Evolutionary conservation across 2,797 vertebrate genomes (phyloP).

Genomic region (Luscinia luscinia): DNA sequence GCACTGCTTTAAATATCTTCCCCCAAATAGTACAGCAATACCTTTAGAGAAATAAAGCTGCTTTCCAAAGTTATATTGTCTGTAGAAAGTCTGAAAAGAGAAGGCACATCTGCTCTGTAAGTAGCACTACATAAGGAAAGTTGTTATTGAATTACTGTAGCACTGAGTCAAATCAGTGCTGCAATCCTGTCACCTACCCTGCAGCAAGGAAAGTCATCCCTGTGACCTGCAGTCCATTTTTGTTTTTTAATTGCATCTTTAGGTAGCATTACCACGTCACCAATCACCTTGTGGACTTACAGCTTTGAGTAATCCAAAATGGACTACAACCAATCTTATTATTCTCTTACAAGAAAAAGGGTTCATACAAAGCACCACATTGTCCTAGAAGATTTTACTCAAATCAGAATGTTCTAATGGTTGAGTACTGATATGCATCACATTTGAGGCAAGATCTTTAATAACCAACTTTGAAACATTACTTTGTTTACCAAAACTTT

Average conservation of each 20-base stretch:
- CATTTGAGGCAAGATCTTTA: background rate
- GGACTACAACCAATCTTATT: background rate
- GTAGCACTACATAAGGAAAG: background rate
- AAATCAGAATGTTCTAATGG: background rate
- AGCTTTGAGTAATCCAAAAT: background rate
- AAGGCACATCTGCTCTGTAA: background rate
- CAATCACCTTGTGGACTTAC: background rate
- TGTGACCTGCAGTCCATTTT: background rate
- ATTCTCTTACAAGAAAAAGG: background rate
- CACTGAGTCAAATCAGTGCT: background rate
- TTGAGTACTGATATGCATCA: background rate
- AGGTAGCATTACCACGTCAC: background rate
- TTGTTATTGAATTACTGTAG: background rate
- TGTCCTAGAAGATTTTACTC: background rate
- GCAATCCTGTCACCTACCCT: background rate
- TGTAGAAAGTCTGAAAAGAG: background rate
- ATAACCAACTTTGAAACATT: background rate
- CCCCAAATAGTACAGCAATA: background rate
- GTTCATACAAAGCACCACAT: background rate
- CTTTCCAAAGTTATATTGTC: background rate
- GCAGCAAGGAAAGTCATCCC: background rate
- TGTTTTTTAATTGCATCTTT: background rate
- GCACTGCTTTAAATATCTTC: background rate
- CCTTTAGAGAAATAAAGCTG: background rate
- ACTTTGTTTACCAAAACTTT: background rate